Percentiles rank a stretch among this genome's conserved stretches.
Evolutionary conservation across 64 coral and sea anemone genomes (phyloP).

Genomic region (Actinia equina): DNA sequence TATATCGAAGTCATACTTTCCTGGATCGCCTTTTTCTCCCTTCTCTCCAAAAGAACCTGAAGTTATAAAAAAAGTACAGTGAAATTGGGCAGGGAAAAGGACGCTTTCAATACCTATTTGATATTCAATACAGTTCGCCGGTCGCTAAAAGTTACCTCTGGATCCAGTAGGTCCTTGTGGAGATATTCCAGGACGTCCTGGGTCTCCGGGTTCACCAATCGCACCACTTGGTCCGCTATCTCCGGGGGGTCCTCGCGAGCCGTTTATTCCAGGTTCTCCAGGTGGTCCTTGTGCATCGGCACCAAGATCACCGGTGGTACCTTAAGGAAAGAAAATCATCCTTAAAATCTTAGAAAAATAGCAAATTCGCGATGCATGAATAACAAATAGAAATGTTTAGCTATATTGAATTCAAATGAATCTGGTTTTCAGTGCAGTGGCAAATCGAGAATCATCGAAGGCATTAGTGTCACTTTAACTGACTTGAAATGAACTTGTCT

Average conservation of each 20-base stretch:
- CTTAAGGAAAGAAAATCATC: not conserved
- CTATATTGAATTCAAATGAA: not conserved
- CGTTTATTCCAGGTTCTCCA: slow-evolving; percentile 29
- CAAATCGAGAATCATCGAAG: not conserved
- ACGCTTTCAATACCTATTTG: not conserved
- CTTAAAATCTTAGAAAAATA: too few relatives aligned
- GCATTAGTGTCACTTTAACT: too few relatives aligned
- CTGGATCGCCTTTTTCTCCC: slow-evolving; percentile 43
- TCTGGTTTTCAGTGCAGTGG: not conserved
- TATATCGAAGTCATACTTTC: slow-evolving; percentile 21
- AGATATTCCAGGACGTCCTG: not conserved
- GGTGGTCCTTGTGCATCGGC: slow-evolving; percentile 24
- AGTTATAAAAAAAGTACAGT: not conserved
- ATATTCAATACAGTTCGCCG: not conserved
- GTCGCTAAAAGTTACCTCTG: not conserved
- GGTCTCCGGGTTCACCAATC: not conserved
- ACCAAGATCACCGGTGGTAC: not conserved
- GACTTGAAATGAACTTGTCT: too few relatives aligned
- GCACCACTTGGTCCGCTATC: not conserved
- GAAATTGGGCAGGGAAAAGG: not conserved
- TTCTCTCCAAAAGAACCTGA: slow-evolving; percentile 37
- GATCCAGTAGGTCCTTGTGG: slow-evolving; percentile 45
- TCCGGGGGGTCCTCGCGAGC: slow-evolving; percentile 37
- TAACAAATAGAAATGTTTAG: too few relatives aligned
- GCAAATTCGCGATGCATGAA: too few relatives aligned